Evolutionary conservation across 1,140 invertebrate genomes (phyloP).

Genomic region (Mylabris phalerata): DNA sequence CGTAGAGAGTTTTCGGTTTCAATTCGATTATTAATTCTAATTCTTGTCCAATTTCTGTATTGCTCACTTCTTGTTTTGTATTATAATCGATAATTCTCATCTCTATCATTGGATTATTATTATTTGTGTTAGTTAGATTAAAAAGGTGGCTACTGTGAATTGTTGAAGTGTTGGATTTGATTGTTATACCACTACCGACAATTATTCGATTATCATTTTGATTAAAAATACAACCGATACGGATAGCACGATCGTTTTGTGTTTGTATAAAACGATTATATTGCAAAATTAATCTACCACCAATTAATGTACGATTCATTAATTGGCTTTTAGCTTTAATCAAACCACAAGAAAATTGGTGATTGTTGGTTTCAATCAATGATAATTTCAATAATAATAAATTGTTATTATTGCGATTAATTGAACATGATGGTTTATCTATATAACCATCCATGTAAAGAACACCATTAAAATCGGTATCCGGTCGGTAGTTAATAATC

Average conservation of each 20-base stretch:
- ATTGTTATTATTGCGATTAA: conserved; percentile 27
- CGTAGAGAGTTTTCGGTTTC: conserved; percentile 32
- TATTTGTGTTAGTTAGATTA: background rate
- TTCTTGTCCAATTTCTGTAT: conserved; percentile 40
- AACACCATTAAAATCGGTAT: conserved; percentile 50
- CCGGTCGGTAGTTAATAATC: conserved; percentile 50
- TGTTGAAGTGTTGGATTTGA: conserved; percentile 26
- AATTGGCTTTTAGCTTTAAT: conserved; percentile 26
- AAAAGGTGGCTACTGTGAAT: background rate
- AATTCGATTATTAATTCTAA: conserved; percentile 37
- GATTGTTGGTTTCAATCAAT: conserved; percentile 14
- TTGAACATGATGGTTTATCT: conserved; percentile 46
- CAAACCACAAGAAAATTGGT: conserved; percentile 26
- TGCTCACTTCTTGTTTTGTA: conserved; percentile 32
- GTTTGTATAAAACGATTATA: conserved; percentile 60
- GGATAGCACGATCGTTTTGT: conserved; percentile 56
- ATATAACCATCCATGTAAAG: conserved; percentile 56
- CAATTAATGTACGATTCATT: conserved; percentile 51
- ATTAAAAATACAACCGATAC: conserved; percentile 52
- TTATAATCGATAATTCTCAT: conserved; percentile 37
- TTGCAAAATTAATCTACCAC: conserved; percentile 56
- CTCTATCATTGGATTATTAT: conserved; percentile 27
- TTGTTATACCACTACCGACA: conserved; percentile 37
- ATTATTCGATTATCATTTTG: conserved; percentile 36
- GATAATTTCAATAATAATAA: conserved; percentile 25